phyloP scores from a whole-genome alignment of 2,888 invertebrate genomes.

The Metacarcinus magister region DNA sequence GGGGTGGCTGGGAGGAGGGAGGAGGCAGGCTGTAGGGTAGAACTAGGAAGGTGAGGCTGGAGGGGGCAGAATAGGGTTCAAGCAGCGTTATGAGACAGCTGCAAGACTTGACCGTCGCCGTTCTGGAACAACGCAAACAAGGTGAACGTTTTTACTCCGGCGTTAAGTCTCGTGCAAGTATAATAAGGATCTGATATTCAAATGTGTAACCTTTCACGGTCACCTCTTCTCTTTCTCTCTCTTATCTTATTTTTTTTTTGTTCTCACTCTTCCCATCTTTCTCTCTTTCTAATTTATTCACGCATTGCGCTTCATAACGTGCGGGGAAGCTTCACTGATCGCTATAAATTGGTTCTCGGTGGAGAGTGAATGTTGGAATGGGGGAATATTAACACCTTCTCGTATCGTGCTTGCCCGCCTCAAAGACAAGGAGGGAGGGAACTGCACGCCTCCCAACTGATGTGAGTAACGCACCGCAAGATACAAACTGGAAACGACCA shows the following conservation, averaged over 20 bases:
- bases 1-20: not conserved
- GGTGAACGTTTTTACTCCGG: not conserved
- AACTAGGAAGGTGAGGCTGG: not conserved
- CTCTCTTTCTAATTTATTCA: conserved; percentile 33
- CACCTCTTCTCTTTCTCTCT: not conserved
- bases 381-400: conserved; percentile 1
- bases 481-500: not conserved
- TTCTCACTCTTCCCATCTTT: not conserved
- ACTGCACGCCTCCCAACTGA: not conserved
- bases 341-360: not conserved
- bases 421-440: not conserved
- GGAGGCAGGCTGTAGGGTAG: no score
- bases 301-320: not conserved
- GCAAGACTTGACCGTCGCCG: not conserved
- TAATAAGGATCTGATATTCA: not conserved
- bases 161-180: conserved; percentile 26
- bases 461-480: not conserved
- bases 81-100: not conserved
- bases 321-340: conserved; percentile 20
- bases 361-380: not conserved
- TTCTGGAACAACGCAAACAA: not conserved
- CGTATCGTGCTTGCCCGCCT: not conserved
- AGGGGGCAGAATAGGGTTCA: not conserved
- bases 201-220: not conserved
- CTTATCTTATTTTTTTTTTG: not conserved